Conservation (phyloP, 1,140 invertebrate species). For the Anastatus disparis region DNA sequence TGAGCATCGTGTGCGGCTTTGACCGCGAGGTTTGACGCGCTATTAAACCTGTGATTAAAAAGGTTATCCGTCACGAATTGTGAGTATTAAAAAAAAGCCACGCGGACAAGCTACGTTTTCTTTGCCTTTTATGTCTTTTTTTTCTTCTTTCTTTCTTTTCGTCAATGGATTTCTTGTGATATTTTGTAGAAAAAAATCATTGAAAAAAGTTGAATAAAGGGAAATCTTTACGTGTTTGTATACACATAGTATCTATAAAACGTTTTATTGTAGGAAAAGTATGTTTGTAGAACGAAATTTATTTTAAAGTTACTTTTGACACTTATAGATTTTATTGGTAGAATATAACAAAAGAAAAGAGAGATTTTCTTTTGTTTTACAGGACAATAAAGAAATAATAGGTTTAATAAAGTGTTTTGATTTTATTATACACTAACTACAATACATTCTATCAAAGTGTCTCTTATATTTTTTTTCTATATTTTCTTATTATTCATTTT, state of each 20-base stretch:
- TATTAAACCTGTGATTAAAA: slow-evolving; percentile 21
- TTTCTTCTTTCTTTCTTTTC: neutral
- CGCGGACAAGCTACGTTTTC: neutral
- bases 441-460: no score
- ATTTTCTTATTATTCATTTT: no score
- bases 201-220: neutral
- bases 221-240: slow-evolving; percentile 4
- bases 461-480: no score
- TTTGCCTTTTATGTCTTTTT: neutral
- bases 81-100: neutral
- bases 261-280: neutral
- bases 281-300: slow-evolving; percentile 9
- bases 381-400: no score
- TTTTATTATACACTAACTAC: no score
- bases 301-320: neutral
- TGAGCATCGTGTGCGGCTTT: slow-evolving; percentile 4
- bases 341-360: no score
- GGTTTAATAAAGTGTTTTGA: no score
- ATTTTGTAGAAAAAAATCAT: neutral
- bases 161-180: neutral
- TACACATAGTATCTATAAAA: neutral
- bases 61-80: slow-evolving; percentile 13
- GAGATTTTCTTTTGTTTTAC: no score
- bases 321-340: no score
- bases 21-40: slow-evolving; percentile 5